Percentiles rank a stretch among this genome's conserved stretches.
These are phyloP conservation scores for Enteromius fasciolatus DNA, from an alignment of 2,797 vertebrate species.

Conservation along the genomic window DNA sequence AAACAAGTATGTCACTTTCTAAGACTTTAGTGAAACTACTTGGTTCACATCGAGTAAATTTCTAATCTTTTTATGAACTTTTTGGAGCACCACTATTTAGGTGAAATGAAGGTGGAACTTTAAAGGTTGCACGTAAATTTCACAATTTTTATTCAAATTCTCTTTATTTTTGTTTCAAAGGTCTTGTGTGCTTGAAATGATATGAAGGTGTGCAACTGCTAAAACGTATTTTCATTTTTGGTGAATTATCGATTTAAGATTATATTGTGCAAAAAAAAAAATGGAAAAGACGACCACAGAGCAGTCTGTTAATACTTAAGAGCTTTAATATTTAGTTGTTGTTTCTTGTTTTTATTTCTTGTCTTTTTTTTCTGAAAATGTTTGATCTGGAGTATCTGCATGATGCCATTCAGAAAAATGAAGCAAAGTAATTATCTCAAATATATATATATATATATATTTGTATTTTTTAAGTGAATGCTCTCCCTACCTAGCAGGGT, in stretches of 20 bases:
- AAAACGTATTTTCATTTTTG: not conserved
- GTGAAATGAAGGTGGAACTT: too few species aligned
- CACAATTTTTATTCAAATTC: not conserved
- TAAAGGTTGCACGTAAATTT: not conserved
- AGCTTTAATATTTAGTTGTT: constrained; percentile 25
- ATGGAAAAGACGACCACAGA: constrained; percentile 5
- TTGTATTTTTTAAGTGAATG: not conserved
- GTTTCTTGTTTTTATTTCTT: not conserved
- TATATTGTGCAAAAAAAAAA: constrained; percentile 39
- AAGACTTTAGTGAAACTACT: not conserved
- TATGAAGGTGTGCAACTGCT: not conserved
- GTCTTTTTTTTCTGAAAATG: not conserved
- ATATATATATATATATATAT: not conserved
- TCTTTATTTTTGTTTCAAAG: not conserved
- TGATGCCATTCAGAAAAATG: constrained; percentile 26
- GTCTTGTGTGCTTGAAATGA: not conserved
- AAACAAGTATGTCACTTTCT: too few species aligned
- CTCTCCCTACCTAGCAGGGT: not conserved
- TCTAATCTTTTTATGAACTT: not conserved
- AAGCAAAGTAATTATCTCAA: not conserved
- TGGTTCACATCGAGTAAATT: not conserved
- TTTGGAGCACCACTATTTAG: not conserved
- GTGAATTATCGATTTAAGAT: constrained; percentile 10
- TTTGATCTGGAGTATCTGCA: constrained; percentile 28
- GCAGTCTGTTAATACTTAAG: constrained; percentile 23